A percentile compares a stretch with the other conserved stretches of the same genome.
phyloP scores from a whole-genome alignment of 2,888 invertebrate genomes.

The Sympetrum striolatum region DNA sequence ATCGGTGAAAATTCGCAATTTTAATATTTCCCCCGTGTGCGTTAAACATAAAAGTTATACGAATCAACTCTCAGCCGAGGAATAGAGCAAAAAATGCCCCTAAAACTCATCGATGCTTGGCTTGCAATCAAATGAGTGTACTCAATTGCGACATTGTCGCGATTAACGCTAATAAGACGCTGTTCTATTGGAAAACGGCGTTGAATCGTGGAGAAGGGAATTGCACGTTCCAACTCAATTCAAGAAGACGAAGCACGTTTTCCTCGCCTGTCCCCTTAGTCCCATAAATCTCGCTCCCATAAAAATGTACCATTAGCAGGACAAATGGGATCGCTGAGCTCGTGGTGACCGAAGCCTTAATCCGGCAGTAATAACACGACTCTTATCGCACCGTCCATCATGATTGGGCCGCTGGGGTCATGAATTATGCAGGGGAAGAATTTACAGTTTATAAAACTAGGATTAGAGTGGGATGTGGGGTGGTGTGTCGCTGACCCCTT shows the following conservation, averaged over 20 bases:
- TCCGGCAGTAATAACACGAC: constrained; percentile 48
- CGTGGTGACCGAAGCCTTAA: constrained; percentile 48
- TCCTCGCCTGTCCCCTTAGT: neutral
- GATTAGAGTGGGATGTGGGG: constrained; percentile 46
- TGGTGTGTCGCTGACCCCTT: constrained; percentile 6
- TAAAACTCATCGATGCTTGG: no score
- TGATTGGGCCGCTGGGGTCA: constrained; percentile 48
- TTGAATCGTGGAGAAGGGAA: no score
- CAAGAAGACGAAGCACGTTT: neutral
- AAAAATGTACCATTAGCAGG: constrained; percentile 50
- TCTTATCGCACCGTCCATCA: constrained; percentile 49
- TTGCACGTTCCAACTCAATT: no score
- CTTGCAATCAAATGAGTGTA: no score
- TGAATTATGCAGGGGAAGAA: constrained; percentile 50
- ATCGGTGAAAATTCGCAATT: no score
- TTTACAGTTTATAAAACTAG: constrained; percentile 51
- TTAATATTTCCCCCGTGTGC: no score
- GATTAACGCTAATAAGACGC: no score
- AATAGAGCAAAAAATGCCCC: no score
- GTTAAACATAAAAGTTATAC: no score
- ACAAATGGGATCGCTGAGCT: constrained; percentile 48
- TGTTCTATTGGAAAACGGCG: no score
- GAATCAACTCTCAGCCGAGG: no score
- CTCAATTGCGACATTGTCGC: no score
- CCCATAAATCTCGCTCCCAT: constrained; percentile 49